A percentile compares a stretch with the other conserved stretches of the same genome.
Evolutionary conservation across 2,888 invertebrate genomes (phyloP).

Genomic region (Andrena trimmerana): DNA sequence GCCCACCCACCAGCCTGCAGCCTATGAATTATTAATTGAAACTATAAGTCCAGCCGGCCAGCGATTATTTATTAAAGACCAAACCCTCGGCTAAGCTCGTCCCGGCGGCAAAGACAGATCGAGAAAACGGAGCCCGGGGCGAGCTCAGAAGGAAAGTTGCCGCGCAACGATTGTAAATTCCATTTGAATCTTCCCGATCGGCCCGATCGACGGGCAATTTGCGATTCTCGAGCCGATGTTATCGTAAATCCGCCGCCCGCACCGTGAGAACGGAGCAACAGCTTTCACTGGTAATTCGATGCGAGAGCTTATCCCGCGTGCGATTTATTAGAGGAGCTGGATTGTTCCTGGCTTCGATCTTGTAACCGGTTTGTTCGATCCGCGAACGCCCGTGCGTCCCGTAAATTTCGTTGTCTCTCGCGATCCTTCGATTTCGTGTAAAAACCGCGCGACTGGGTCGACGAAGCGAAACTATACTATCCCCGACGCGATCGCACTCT

Average conservation of each 20-base stretch:
- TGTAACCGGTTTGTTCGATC: background rate
- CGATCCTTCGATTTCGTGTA: too few species aligned
- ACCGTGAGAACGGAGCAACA: background rate
- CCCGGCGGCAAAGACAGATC: background rate
- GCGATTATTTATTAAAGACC: conserved; percentile 74
- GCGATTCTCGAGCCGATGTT: conserved; percentile 2
- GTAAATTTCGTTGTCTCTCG: too few species aligned
- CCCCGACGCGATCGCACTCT: too few species aligned
- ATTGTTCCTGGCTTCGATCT: background rate
- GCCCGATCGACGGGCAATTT: conserved; percentile 7
- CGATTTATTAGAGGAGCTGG: background rate
- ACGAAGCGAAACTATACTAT: too few species aligned
- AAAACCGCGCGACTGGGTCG: too few species aligned
- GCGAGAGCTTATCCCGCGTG: background rate
- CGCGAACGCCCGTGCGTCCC: too few species aligned
- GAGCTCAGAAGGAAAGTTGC: conserved; percentile 8
- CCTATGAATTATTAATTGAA: conserved; percentile 81
- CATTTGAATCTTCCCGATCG: conserved; percentile 8
- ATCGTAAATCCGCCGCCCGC: background rate
- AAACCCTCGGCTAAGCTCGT: conserved; percentile 60
- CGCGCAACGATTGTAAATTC: conserved; percentile 36
- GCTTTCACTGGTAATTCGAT: conserved; percentile 13
- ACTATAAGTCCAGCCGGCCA: conserved; percentile 61
- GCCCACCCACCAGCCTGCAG: conserved; percentile 71
- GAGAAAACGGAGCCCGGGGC: conserved; percentile 9